A percentile compares a stretch with the other conserved stretches of the same genome.
Conservation (phyloP, 2,113 vertebrate genomes). For the Rhinolophus sinicus region DNA sequence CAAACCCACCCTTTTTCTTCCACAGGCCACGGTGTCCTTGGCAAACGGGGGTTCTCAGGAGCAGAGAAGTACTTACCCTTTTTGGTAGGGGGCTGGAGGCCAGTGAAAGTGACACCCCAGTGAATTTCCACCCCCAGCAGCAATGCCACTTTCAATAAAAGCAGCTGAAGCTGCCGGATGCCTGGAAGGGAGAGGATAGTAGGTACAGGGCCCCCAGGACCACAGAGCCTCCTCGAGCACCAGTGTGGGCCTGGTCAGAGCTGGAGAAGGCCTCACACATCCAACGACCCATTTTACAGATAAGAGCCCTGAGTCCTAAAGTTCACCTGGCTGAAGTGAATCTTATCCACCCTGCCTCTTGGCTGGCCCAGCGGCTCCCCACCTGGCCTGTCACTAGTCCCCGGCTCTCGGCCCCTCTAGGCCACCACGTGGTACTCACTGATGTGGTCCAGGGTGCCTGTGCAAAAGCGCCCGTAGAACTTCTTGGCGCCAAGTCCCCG, state of each 20-base stretch:
- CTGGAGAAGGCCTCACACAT: not conserved
- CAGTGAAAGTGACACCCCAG: constrained; percentile 89
- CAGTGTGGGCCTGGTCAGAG: not conserved
- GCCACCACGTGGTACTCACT: constrained; percentile 86
- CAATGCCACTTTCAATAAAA: constrained; percentile 93
- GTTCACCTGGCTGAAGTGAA: not conserved
- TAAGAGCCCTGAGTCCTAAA: not conserved
- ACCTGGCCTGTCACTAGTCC: not conserved
- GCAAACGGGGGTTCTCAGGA: not conserved
- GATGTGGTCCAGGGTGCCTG: constrained; percentile 94
- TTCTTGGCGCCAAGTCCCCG: constrained; percentile 93
- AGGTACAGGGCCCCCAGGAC: not conserved
- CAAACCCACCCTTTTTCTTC: not conserved
- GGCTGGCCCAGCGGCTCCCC: not conserved
- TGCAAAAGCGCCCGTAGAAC: constrained; percentile 96
- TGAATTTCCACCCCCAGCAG: constrained; percentile 95
- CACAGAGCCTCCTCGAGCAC: not conserved
- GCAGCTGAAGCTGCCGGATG: constrained; percentile 96
- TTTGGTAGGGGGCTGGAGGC: constrained; percentile 86
- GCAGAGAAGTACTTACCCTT: constrained; percentile 63
- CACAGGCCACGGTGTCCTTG: not conserved
- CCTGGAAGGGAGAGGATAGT: constrained; percentile 81
- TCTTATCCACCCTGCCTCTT: not conserved
- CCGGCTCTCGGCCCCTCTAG: not conserved
- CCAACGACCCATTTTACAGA: not conserved